Percentiles rank a stretch among this genome's conserved stretches.
Evolutionary conservation across 2,888 invertebrate genomes (phyloP).

Genomic region (Melolontha melolontha): DNA sequence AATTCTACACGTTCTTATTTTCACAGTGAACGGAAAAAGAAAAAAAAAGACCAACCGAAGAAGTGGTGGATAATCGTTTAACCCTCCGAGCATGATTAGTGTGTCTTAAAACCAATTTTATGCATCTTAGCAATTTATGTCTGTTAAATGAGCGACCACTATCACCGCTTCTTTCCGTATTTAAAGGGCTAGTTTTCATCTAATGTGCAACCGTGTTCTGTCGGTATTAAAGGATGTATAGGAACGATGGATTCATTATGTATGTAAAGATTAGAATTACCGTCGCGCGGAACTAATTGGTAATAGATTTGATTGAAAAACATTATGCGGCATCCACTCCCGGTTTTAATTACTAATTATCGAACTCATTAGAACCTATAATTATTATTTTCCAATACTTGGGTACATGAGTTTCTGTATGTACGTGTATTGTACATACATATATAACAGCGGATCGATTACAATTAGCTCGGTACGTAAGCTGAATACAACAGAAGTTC

Average conservation of each 20-base stretch:
- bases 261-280: conserved; percentile 37
- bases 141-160: conserved; percentile 35
- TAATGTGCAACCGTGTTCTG: background rate
- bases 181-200: conserved; percentile 29
- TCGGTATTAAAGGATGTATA: conserved; percentile 7
- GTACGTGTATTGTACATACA: conserved; percentile 17
- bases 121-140: conserved; percentile 48
- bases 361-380: conserved; percentile 25
- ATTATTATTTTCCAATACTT: conserved; percentile 40
- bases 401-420: conserved; percentile 3
- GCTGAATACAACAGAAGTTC: background rate
- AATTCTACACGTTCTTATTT: conserved; percentile 40
- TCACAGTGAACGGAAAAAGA: conserved; percentile 18
- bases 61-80: conserved; percentile 49
- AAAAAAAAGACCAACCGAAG: conserved; percentile 27
- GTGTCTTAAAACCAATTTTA: conserved; percentile 52
- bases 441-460: conserved; percentile 8
- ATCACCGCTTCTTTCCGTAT: conserved; percentile 37
- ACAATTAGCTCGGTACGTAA: conserved; percentile 4
- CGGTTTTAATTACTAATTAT: conserved; percentile 43
- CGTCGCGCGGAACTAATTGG: conserved; percentile 42
- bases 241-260: conserved; percentile 32
- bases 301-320: conserved; percentile 41
- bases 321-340: conserved; percentile 3
- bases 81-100: conserved; percentile 49